Percentiles rank a stretch among this genome's conserved stretches.
Conservation (phyloP, 2,797 vertebrate species). For the Lacerta viridis region DNA sequence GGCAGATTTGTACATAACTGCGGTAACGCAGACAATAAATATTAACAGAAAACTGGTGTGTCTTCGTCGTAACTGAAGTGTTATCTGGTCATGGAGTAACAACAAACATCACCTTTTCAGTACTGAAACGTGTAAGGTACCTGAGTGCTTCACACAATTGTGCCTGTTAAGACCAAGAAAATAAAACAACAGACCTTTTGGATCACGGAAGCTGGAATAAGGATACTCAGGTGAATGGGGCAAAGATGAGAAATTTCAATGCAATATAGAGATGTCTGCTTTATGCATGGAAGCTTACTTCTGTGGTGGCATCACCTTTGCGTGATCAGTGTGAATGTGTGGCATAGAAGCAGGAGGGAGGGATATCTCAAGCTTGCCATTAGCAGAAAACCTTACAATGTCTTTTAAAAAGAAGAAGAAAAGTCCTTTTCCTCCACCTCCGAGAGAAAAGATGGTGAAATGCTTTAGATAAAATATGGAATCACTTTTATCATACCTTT, state of each 20-base stretch:
- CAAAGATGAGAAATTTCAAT: too few species aligned
- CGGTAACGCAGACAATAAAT: conserved; percentile 89
- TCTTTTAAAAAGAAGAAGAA: neutral
- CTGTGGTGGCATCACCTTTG: too few species aligned
- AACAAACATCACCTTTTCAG: neutral
- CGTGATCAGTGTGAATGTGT: neutral
- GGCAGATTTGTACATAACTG: conserved; percentile 94
- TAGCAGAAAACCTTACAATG: neutral
- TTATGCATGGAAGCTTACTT: neutral
- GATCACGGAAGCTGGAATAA: neutral
- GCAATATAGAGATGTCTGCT: neutral
- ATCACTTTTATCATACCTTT: neutral
- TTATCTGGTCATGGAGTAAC: conserved; percentile 30
- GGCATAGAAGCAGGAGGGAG: neutral
- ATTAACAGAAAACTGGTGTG: conserved; percentile 75
- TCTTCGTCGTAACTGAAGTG: conserved; percentile 61
- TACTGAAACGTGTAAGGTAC: neutral
- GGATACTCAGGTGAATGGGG: neutral
- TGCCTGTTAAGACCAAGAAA: neutral
- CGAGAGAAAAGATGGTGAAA: neutral
- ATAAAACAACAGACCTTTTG: neutral
- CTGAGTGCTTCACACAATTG: neutral
- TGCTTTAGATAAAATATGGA: neutral
- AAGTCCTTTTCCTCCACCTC: neutral
- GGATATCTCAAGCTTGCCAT: too few species aligned